Base-by-base conservation (phyloP, 2,797 vertebrate species). In the Brachyalestes nurse region DNA sequence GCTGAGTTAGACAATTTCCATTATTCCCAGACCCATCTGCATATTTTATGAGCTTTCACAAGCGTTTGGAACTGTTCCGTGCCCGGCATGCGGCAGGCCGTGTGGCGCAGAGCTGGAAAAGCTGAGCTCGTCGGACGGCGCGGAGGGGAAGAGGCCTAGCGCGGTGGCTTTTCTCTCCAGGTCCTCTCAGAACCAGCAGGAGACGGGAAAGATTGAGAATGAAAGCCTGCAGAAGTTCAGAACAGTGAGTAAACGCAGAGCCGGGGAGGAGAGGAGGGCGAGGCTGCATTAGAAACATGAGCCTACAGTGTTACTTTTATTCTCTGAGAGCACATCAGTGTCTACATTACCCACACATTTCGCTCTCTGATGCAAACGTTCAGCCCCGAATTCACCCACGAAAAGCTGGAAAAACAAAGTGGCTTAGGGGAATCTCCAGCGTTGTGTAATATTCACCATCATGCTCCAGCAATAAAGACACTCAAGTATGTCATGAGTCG, bases 1-100 rank as follows among this genome's bases (percentile, higher is more conserved):
- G 55, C 28, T 21, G 28, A 16, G 28, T 72, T 60, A 42, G 14
- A 40, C n/a, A 5, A 34, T 8, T 21, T 71, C 23, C 25, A 71
- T 55, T 72, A 25, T 55, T 58, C 55, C 42, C 21, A 4, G 51
- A 78, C 64, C n/a, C 2, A 17, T 28, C 66, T 79, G 49, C 78
- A 82, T 66, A 69, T 78, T 69, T 78, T 5, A 81, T 66, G 40
- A 64, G 62, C 38, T 75, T 78, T 75, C 72, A 62, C 40, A 53
- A 80, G 73, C 49, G 5, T 80, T 75, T 80, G 61, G 3, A 58
- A 55, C 42, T 16, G 28, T 45, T 58, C 21, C 70, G 38, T 25
- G 53, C 13, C 49, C 28, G 53, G 23, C 53, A 58, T 61, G 72
- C 49, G 51, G 34, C 28, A 12, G 28, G 45, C 19, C 21, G 16